Evolutionary conservation across 2,113 vertebrate species (phyloP).

Genomic region (Menura novaehollandiae): DNA sequence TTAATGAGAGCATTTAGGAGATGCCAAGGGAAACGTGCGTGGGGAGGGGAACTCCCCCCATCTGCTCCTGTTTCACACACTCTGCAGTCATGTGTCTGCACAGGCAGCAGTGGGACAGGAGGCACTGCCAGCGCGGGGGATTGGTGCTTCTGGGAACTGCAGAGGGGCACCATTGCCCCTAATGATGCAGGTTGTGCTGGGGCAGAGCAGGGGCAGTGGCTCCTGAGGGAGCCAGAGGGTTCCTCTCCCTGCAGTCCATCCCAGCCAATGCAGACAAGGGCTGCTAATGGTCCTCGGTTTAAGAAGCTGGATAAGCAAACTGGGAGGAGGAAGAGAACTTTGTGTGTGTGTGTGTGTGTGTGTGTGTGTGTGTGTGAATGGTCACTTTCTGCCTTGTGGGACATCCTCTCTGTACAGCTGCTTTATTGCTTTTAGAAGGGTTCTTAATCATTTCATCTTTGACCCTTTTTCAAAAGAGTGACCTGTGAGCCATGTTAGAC

Average conservation of each 20-base stretch:
- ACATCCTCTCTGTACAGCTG: not conserved
- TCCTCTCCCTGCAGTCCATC: not conserved
- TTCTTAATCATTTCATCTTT: not conserved
- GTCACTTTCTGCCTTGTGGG: not conserved
- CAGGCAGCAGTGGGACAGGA: not conserved
- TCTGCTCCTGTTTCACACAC: not conserved
- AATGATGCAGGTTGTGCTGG: not conserved
- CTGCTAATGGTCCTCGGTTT: not conserved
- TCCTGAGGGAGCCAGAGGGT: not conserved
- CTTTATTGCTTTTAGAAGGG: not conserved
- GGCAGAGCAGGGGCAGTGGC: not conserved
- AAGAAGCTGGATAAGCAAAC: fast-evolving
- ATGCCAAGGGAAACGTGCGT: not conserved
- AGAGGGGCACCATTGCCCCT: too few relatives aligned
- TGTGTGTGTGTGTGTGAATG: not conserved
- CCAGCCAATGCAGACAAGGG: not conserved
- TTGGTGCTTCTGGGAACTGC: not conserved
- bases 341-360: too few relatives aligned
- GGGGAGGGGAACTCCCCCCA: not conserved
- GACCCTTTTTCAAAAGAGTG: not conserved
- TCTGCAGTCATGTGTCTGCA: not conserved
- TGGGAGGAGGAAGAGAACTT: not conserved
- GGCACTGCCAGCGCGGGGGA: not conserved
- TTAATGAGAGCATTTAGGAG: not conserved
- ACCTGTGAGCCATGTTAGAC: not conserved